Evolutionary conservation across 2,113 vertebrate genomes (phyloP).

Genomic region (Seriola rivoliana): DNA sequence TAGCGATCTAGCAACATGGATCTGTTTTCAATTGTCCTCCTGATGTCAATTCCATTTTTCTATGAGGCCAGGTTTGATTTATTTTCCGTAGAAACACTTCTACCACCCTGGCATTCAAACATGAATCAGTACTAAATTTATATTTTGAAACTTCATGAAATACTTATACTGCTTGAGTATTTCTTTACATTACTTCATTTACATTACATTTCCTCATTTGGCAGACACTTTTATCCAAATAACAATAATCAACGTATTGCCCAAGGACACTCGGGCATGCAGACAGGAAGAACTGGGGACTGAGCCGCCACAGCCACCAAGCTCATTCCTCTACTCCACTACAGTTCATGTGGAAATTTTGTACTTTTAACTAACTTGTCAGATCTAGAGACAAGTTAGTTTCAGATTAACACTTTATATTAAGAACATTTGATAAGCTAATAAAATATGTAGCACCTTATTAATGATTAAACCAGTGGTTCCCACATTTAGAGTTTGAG

Average conservation of each 20-base stretch:
- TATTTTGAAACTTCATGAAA: no score
- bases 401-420: neutral
- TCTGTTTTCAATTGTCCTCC: neutral
- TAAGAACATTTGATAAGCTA: neutral
- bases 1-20: neutral
- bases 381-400: neutral
- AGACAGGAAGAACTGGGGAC: no score
- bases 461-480: neutral
- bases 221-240: no score
- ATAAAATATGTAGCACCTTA: neutral
- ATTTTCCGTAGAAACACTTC: neutral
- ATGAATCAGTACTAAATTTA: neutral
- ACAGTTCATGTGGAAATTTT: neutral
- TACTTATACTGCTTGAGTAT: no score
- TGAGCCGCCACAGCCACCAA: no score
- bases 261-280: no score
- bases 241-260: no score
- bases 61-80: neutral
- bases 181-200: no score
- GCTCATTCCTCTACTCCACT: no score
- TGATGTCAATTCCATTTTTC: neutral
- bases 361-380: neutral
- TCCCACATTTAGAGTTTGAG: no score
- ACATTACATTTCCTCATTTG: no score
- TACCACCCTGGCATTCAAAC: neutral